Evolutionary conservation across 2,888 invertebrate genomes (phyloP), one percentile per base, ranked within the genome.

Genomic region (Rhagonycha lutea): DNA sequence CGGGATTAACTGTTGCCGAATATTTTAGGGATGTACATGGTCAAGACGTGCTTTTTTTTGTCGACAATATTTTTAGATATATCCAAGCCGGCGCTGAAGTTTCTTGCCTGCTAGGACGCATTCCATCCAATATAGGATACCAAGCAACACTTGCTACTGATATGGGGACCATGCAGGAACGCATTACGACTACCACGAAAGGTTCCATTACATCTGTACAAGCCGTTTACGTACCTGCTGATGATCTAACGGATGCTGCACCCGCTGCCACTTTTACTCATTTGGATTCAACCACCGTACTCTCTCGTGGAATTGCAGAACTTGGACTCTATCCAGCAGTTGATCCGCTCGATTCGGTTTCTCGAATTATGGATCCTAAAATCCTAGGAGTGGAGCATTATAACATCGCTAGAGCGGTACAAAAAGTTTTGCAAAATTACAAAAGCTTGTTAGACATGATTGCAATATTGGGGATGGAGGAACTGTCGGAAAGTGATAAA

Each of bases 401-500:
- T 87, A 92, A 92, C 75, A 92, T 95, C 18, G 97, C 97, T 81
- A 92, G 97, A 89, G 95, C 94, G 78, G 97, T 97, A 73, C 97
- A 97, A 89, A 97, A 97, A 88, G 96, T 95, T 85, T 90, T 95
- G 75, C 95, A 95, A 88, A 92, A 91, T 83, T 90, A 91, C 86
- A 91, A 91, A 84, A 91, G 91, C 0, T 87, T 91, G 62, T 90
- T 93, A 89, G 98, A 99, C 89, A 98, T 99, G 85, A 99, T 99
- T 88, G 98, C 98, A 79, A 98, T 98, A 89, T 90, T 99, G 90
- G 98, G 98, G 89, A 98, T 99, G 98, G 98, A 99, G 86, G 98
- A 98, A 86, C 91, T 99, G 90, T 98, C 98, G 70, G 99, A 99
- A 89, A 98, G 99, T 84, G 99, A 99, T 89, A 99, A 98, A 89